These are phyloP conservation scores for Ceryle rudis DNA, from an alignment of 2,797 vertebrate species.

Conservation along the genomic window DNA sequence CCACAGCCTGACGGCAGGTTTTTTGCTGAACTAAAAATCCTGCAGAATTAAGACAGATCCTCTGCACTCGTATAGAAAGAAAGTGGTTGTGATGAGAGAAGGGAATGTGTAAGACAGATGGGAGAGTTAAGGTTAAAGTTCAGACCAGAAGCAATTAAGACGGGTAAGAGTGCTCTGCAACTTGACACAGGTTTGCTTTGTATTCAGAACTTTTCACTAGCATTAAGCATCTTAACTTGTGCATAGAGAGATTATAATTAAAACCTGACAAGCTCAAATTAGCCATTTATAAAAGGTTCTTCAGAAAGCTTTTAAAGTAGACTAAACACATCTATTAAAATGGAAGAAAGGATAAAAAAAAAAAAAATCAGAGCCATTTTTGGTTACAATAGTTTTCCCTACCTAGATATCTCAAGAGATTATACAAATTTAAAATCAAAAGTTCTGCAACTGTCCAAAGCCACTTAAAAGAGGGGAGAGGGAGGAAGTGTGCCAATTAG, in stretches of 20 bases:
- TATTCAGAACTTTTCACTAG: conserved; percentile 73
- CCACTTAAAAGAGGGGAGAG: conserved; percentile 20
- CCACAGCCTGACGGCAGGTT: neutral
- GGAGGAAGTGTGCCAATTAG: conserved; percentile 54
- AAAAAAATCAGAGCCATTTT: conserved; percentile 25
- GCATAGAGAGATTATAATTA: conserved; percentile 76
- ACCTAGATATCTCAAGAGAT: conserved; percentile 63
- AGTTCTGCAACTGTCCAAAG: conserved; percentile 67
- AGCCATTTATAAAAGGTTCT: conserved; percentile 69
- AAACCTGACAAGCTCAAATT: conserved; percentile 77
- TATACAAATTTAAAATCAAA: conserved; percentile 66
- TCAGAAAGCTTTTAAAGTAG: conserved; percentile 75
- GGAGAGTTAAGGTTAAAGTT: conserved; percentile 71
- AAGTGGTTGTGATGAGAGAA: conserved; percentile 50
- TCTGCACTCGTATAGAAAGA: neutral
- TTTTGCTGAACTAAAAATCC: neutral
- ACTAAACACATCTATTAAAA: conserved; percentile 72
- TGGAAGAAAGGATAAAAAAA: conserved; percentile 1
- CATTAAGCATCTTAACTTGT: conserved; percentile 75
- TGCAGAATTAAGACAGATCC: conserved; percentile 18
- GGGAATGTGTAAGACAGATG: conserved; percentile 66
- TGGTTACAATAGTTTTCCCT: conserved; percentile 47
- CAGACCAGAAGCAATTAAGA: conserved; percentile 75
- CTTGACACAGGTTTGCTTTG: conserved; percentile 76
- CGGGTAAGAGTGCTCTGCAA: conserved; percentile 62